Conservation (phyloP, 2,797 vertebrate species). For the Oreochromis mossambicus region DNA sequence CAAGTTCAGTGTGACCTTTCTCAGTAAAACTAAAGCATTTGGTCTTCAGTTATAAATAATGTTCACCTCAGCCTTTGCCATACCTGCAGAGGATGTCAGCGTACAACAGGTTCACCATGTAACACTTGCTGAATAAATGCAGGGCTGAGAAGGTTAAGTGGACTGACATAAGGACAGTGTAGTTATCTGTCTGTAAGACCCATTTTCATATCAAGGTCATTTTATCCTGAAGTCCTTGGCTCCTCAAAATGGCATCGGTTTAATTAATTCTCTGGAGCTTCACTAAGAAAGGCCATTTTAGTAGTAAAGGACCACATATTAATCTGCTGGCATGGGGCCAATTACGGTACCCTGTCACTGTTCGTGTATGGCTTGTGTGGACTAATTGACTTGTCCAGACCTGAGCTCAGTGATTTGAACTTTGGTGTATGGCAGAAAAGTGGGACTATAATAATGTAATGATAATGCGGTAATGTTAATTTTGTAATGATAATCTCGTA, state of each 20-base stretch:
- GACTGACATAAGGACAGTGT: not conserved
- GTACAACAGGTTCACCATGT: not conserved
- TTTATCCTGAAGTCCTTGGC: slow-evolving; percentile 32
- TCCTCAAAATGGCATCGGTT: slow-evolving; percentile 51
- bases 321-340: slow-evolving; percentile 56
- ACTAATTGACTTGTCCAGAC: slow-evolving; percentile 29
- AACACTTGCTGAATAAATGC: slow-evolving; percentile 11
- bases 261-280: slow-evolving; percentile 66
- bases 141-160: slow-evolving; percentile 30
- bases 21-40: not conserved
- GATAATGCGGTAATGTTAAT: not conserved
- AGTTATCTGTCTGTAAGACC: slow-evolving; percentile 3
- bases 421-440: not conserved
- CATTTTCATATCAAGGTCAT: slow-evolving; percentile 43
- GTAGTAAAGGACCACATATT: slow-evolving; percentile 59
- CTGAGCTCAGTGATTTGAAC: not conserved
- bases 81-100: not conserved
- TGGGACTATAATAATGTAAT: not conserved
- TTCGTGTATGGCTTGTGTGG: not conserved
- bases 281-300: slow-evolving; percentile 51
- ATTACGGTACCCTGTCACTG: slow-evolving; percentile 46
- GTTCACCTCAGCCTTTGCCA: not conserved
- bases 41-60: not conserved
- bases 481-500: not conserved
- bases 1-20: slow-evolving; percentile 15